Evolutionary conservation across 2,888 invertebrate genomes (phyloP).

Genomic region (Rhagonycha fulva): DNA sequence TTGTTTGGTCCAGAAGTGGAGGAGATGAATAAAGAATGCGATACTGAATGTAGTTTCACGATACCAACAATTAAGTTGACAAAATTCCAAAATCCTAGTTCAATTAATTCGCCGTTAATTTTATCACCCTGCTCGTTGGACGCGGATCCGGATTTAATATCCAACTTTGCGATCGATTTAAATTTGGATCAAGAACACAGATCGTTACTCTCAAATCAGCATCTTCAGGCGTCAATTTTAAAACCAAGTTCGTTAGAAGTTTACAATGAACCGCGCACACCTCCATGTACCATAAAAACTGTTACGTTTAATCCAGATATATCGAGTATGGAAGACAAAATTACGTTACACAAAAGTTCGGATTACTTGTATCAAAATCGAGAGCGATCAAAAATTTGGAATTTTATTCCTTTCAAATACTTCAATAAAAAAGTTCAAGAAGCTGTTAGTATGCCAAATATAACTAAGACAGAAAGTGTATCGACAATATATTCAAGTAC

Average conservation of each 20-base stretch:
- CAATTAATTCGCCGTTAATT: constrained; percentile 19
- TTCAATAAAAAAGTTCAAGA: constrained; percentile 34
- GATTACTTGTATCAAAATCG: constrained; percentile 2
- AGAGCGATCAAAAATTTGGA: constrained; percentile 30
- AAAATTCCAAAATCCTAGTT: constrained; percentile 4
- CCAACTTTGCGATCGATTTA: constrained; percentile 54
- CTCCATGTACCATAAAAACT: constrained; percentile 44
- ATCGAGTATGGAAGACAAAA: constrained; percentile 44
- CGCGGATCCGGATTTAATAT: constrained; percentile 52
- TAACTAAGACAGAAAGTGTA: constrained; percentile 34
- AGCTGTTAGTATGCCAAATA: constrained; percentile 31
- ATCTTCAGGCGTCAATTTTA: constrained; percentile 48
- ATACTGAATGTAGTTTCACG: background rate
- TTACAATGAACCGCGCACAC: constrained; percentile 13
- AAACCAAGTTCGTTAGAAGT: constrained; percentile 32
- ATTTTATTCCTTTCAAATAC: constrained; percentile 35
- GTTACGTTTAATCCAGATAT: constrained; percentile 55
- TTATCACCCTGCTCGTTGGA: constrained; percentile 43
- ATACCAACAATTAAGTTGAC: constrained; percentile 8
- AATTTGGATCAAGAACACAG: constrained; percentile 52
- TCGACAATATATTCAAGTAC: constrained; percentile 42
- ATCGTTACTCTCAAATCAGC: constrained; percentile 41
- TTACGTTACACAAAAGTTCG: constrained; percentile 26
- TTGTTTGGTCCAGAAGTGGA: constrained; percentile 19
- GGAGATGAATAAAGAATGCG: constrained; percentile 1